Evolutionary conservation across 2,888 invertebrate genomes (phyloP).

Genomic region (Opisthograptis luteolata): DNA sequence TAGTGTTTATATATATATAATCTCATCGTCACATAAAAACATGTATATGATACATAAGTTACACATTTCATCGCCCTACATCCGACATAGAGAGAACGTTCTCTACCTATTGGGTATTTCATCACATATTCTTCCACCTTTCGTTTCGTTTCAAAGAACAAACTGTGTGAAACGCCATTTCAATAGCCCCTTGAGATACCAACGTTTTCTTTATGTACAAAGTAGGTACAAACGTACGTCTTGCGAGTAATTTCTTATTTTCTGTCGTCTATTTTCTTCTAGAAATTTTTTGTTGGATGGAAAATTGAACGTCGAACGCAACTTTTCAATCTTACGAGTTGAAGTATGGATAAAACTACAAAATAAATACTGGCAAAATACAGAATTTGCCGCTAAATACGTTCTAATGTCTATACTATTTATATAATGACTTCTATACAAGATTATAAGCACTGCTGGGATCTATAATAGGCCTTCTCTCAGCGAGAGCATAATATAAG

Average conservation of each 20-base stretch:
- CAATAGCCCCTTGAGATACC: slow-evolving; percentile 43
- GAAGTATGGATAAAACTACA: too few relatives aligned
- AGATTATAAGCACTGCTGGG: too few relatives aligned
- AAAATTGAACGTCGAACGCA: slow-evolving; percentile 8
- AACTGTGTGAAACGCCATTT: slow-evolving; percentile 51
- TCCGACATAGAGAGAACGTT: slow-evolving; percentile 6
- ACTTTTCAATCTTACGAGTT: too few relatives aligned
- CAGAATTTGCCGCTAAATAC: too few relatives aligned
- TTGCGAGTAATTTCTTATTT: slow-evolving; percentile 28
- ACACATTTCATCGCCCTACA: neutral
- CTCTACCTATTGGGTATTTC: slow-evolving; percentile 21
- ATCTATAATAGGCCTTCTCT: too few relatives aligned
- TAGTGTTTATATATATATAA: too few relatives aligned
- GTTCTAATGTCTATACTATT: too few relatives aligned
- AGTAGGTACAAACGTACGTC: slow-evolving; percentile 9
- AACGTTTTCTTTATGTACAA: slow-evolving; percentile 28
- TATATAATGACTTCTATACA: too few relatives aligned
- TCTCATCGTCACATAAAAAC: too few relatives aligned
- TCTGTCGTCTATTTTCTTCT: slow-evolving; percentile 20
- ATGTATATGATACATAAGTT: too few relatives aligned
- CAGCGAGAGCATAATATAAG: too few relatives aligned
- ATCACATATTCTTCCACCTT: slow-evolving; percentile 45
- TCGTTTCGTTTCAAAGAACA: slow-evolving; percentile 52
- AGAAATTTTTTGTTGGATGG: slow-evolving; percentile 7
- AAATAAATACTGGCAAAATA: too few relatives aligned